These are phyloP conservation scores for Germaria angustata DNA, from an alignment of 2,888 invertebrate genomes.

Conservation along the genomic window DNA sequence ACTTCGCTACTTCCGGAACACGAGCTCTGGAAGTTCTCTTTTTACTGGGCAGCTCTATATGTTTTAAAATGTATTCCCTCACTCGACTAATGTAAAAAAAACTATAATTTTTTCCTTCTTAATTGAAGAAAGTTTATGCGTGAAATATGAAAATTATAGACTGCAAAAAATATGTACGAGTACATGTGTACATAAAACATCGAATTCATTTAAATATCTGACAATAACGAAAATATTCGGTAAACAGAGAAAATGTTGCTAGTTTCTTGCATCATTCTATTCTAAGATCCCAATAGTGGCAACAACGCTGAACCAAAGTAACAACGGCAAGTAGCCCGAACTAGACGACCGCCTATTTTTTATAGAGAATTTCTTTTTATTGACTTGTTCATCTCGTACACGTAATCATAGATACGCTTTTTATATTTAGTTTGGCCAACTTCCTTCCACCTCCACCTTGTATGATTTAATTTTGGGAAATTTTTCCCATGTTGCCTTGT, in stretches of 20 bases:
- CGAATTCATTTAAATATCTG: conserved; percentile 19
- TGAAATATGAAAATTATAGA: too few species aligned
- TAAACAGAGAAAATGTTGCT: conserved; percentile 33
- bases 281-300: conserved; percentile 41
- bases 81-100: too few species aligned
- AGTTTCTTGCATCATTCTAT: conserved; percentile 52
- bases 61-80: too few species aligned
- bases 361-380: conserved; percentile 54
- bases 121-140: too few species aligned
- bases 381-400: conserved; percentile 25
- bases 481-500: conserved; percentile 52
- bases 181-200: too few species aligned
- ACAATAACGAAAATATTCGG: conserved; percentile 1
- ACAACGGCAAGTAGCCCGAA: background rate
- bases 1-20: too few species aligned
- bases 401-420: conserved; percentile 4
- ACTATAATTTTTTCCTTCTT: too few species aligned
- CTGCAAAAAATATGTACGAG: too few species aligned
- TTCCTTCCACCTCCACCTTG: conserved; percentile 65
- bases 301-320: background rate
- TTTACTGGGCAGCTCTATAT: too few species aligned
- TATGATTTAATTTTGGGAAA: conserved; percentile 28
- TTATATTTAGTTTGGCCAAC: conserved; percentile 33
- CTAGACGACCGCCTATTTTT: conserved; percentile 59
- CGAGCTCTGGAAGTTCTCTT: too few species aligned